phyloP scores from a whole-genome alignment of 2,113 vertebrate species.

The Cygnus atratus region DNA sequence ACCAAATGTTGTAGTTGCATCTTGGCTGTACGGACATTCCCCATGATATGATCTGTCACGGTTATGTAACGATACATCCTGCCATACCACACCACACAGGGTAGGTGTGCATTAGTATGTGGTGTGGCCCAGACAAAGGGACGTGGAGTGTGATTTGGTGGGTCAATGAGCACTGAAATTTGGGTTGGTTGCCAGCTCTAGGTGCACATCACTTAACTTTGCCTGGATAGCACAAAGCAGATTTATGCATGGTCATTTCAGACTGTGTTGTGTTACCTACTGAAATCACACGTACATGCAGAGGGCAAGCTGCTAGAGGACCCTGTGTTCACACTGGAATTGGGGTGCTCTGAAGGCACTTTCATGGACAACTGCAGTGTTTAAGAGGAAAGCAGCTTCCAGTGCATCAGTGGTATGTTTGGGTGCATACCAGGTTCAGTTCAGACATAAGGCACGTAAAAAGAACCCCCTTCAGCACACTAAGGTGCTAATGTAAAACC shows the following conservation, averaged over 20 bases:
- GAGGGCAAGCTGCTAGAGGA: neutral
- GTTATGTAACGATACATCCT: neutral
- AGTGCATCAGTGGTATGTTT: neutral
- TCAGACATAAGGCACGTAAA: neutral
- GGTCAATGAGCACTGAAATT: neutral
- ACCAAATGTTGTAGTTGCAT: fast-evolving
- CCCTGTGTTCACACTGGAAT: neutral
- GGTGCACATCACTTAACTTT: neutral
- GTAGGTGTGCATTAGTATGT: neutral
- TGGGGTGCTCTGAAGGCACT: neutral
- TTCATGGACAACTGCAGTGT: neutral
- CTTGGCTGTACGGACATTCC: neutral
- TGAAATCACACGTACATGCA: neutral
- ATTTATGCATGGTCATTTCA: neutral
- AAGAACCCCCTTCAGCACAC: neutral
- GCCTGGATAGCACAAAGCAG: neutral
- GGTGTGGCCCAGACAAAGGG: neutral
- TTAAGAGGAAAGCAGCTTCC: neutral
- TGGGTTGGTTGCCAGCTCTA: neutral
- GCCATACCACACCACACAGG: neutral
- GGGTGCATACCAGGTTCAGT: neutral
- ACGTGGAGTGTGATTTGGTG: neutral
- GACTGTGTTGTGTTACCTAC: neutral
- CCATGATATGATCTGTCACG: neutral
- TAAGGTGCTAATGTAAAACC: neutral